Base-by-base conservation (phyloP, 2,113 vertebrate genomes). In the Phrynosoma blainvillii region DNA sequence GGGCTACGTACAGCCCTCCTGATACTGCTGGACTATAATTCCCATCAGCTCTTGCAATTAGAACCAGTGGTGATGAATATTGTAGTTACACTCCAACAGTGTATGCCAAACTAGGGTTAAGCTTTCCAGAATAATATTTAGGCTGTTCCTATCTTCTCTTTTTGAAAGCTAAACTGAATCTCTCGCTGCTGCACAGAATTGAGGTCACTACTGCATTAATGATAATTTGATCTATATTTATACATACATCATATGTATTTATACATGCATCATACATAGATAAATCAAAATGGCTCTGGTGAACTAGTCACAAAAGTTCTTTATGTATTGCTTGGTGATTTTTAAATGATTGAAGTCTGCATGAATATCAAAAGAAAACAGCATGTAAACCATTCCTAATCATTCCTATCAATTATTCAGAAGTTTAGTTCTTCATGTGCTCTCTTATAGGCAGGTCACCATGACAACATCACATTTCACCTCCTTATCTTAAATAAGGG, bases 331-430 rank as follows among this genome's bases (percentile, higher is more conserved):
- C 88, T 88, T 88, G 40, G 70, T 88, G 56, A 0, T 42, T 90
- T 92, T 91, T 87, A 47, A n/a, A 91, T 88, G 84, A 52, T 87
- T 91, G 90, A 91, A 85, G 82, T 77, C 83, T 30, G 59, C 88
- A 89, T 83, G 90, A 92, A 89, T 66, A 93, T 91, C 92, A 94
- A 93, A 65, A 95, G 70, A 88, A 84, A 90, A 86, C 89, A 76
- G 0, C 6, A 73, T 92, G 85, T 84, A 94, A 95, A 92, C 93
- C 0, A 10, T 94, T 93, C 91, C 94, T 93, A 95, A 95, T 95
- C 92, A 95, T 92, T 32, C 1, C 32, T 90, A 95, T 95, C 94
- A 93, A 95, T 96, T 95, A 95, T 95, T 95, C 93, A 95, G 80
- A 68, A 94, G 36, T 84, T 90, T 1, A 21, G 16, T 90, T 92